Conservation (phyloP, 2,888 invertebrate species). For the Ectropis crepuscularia region DNA sequence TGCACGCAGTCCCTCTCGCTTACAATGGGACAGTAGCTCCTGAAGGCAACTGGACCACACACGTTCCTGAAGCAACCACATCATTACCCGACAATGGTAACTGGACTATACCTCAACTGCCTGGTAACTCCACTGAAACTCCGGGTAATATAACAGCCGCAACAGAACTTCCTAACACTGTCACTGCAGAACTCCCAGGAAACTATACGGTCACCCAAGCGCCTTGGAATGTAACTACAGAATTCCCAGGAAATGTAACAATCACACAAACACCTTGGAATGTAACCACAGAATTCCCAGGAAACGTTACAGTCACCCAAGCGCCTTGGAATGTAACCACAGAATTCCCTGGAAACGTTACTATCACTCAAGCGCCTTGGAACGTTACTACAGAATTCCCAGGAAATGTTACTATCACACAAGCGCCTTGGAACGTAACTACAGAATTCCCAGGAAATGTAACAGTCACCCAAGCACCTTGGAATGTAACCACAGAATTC, state of each 20-base stretch:
- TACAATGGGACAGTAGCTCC: background rate
- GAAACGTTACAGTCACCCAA: background rate
- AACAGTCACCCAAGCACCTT: background rate
- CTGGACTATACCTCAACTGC: too few relatives aligned
- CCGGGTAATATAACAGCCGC: too few relatives aligned
- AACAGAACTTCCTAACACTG: background rate
- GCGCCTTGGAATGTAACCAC: background rate
- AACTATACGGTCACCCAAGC: background rate
- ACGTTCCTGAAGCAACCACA: conserved; percentile 1
- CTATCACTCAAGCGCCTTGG: background rate
- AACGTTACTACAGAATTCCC: background rate
- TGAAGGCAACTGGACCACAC: conserved; percentile 2
- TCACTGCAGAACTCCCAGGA: background rate
- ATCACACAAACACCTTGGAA: background rate
- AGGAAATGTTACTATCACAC: background rate
- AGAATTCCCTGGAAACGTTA: background rate
- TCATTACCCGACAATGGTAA: background rate
- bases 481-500: background rate
- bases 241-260: background rate
- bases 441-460: background rate
- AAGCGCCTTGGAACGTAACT: background rate
- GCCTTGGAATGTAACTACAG: background rate
- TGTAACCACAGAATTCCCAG: background rate
- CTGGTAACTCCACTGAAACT: too few relatives aligned
- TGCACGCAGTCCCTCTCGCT: background rate